Evolutionary conservation across 2,113 vertebrate species (phyloP), one percentile per base, ranked within the genome.

Genomic region (Gallinago undulata): DNA sequence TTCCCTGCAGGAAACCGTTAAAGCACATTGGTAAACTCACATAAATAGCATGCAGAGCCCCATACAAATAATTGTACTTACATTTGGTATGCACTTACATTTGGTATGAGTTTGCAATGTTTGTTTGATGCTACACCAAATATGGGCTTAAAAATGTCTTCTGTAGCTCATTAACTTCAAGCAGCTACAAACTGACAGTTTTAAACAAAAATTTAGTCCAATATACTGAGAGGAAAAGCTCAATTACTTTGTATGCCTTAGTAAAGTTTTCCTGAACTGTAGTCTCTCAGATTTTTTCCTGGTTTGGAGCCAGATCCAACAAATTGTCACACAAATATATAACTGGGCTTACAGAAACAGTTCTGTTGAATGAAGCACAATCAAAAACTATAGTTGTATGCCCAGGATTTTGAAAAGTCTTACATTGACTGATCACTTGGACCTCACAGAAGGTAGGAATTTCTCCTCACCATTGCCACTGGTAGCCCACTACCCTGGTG

Each of bases 71-170:
- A 70, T 9, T 60, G 10, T 30, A 56, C 47, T 84, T 82, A 63
- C 53, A 86, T 87, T 96, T 87, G 64, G 56, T 89, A 74, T 39
- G 9, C 1, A 1, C 47, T 84, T 82, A 63, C 53, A 86, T 87
- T 96, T 87, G 64, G 59, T 89, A 74, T 39, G 41, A 87, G 35
- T 89, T 94, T 94, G 21, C 13, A 57, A 56, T 67, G 62, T 84
- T 92, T 93, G n/a, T 94, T 96, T 96, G 92, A 95, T 87, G 62
- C 68, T 90, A 13, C 22, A 41, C 59, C 45, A 88, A 87, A 84
- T 33, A 48, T 17, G 85, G 57, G 47, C 66, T 70, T 68, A n/a
- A 91, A 96, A 94, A 69, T n/a, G 7, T 76, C 37, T 95, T 95
- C 80, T 77, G 66, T 85, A 92, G 47, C 51, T 94, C 53, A 59